Base-by-base conservation (phyloP, 2,113 vertebrate genomes). In the Choloepus hoffmanni region DNA sequence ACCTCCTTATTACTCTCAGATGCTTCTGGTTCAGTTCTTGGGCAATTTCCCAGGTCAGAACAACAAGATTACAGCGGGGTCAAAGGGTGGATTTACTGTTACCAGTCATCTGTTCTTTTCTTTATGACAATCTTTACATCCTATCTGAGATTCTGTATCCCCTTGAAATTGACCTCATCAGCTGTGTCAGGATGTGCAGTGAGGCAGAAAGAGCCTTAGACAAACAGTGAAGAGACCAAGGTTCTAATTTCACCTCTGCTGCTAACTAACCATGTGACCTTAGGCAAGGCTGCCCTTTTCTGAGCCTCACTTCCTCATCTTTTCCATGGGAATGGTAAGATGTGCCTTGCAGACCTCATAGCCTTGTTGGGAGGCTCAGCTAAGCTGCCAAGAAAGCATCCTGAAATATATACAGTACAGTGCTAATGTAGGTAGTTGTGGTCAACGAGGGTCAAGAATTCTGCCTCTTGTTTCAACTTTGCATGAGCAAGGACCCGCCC, bases 401-500 rank as follows among this genome's bases (percentile, higher is more conserved):
- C 19, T 81, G n/a, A 92, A 67, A 94, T 26, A 55, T 62, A 55
- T 70, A 70, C 18, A 81, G 45, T 85, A 50, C 70, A 83, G 28
- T 89, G 53, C 48, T 92, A 84, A 94, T 84, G 50, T 24, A 78
- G 4, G 63, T 53, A 81, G 53, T 77, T 76, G 60, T 90, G 72
- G 43, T 90, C 53, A 84, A 65, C 21, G 74, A 70, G 63, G 70
- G 43, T 85, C 79, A 86, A 94, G 89, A 26, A 83, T 83, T 90
- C 63, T 95, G 65, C 28, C 24, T 84, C 85, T 92, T 93, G 36
- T 92, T 93, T 94, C 11, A 92, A 23, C 24, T 95, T 26, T 87
- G 58, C 7, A 74, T 89, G 76, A 72, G 26, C 19, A 53, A 79
- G 73, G 76, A 81, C 45, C 24, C 30, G 26, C 26, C 63, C 63